phyloP scores from a whole-genome alignment of 2,797 vertebrate genomes.

The Anabas testudineus region DNA sequence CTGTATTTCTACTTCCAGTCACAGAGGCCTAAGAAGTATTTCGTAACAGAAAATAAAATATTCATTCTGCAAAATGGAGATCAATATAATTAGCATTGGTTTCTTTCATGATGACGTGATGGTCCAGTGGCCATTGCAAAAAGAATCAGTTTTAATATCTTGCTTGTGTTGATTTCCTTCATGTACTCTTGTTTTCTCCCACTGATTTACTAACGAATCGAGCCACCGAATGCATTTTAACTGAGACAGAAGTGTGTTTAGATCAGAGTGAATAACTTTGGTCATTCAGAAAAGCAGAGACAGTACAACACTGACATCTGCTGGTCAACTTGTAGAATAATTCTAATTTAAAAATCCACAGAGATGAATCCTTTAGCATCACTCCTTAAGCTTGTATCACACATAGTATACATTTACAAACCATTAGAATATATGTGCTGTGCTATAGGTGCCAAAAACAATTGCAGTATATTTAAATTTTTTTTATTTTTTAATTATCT shows the following conservation, averaged over 20 bases:
- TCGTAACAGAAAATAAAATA: not conserved
- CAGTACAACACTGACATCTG: conserved; percentile 63
- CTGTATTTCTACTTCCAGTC: not conserved
- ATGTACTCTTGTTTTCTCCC: not conserved
- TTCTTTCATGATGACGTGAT: not conserved
- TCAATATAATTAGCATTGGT: not conserved
- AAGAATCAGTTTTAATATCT: not conserved
- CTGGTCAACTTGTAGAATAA: conserved; percentile 42
- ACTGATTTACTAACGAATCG: not conserved
- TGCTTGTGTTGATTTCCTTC: too few species aligned
- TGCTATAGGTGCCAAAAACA: too few species aligned
- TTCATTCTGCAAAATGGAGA: not conserved
- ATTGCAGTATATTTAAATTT: not conserved
- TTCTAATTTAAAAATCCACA: not conserved
- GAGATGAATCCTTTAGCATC: too few species aligned
- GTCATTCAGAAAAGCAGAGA: not conserved
- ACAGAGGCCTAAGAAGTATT: not conserved
- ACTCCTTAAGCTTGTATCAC: not conserved
- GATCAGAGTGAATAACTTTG: not conserved
- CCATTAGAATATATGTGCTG: too few species aligned
- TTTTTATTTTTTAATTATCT: too few species aligned
- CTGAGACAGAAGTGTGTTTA: not conserved
- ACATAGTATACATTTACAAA: not conserved
- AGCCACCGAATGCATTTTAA: not conserved
- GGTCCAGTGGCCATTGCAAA: not conserved